Percentiles rank a stretch among this genome's conserved stretches.
Conservation (phyloP, 2,797 vertebrate genomes). For the Gouania willdenowi region DNA sequence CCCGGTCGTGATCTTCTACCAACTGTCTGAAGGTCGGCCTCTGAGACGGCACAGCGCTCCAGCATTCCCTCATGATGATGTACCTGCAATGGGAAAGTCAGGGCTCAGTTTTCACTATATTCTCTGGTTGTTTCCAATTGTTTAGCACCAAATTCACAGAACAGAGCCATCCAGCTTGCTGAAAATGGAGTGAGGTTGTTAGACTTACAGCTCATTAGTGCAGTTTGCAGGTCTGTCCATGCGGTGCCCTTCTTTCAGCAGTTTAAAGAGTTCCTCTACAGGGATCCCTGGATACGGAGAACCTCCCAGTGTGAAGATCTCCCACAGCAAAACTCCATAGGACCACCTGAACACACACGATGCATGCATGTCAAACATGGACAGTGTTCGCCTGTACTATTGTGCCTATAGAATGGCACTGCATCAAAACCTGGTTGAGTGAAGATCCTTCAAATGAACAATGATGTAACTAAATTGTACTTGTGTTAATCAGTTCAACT, state of each 20-base stretch:
- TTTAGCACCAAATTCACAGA: background rate
- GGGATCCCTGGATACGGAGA: slow-evolving; percentile 97
- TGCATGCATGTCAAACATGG: too few relatives aligned
- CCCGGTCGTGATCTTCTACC: slow-evolving; percentile 93
- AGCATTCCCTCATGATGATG: slow-evolving; percentile 98
- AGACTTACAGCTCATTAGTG: slow-evolving; percentile 91
- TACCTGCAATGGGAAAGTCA: slow-evolving; percentile 75
- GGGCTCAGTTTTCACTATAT: background rate
- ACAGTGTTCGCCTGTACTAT: too few relatives aligned
- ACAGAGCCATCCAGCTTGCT: background rate
- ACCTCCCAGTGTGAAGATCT: slow-evolving; percentile 97
- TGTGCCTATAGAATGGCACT: too few relatives aligned
- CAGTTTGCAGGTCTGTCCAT: slow-evolving; percentile 99
- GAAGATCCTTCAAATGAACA: too few relatives aligned
- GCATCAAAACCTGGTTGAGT: too few relatives aligned
- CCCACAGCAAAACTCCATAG: slow-evolving; percentile 95
- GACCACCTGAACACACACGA: slow-evolving; percentile 85
- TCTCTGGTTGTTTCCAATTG: background rate
- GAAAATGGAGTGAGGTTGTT: too few relatives aligned
- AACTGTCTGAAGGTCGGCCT: slow-evolving; percentile 97
- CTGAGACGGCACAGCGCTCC: slow-evolving; percentile 93
- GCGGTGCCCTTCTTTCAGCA: slow-evolving; percentile 96
- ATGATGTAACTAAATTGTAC: too few relatives aligned
- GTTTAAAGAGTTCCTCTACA: slow-evolving; percentile 97
- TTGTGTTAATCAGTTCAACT: too few relatives aligned